A percentile compares a stretch with the other conserved stretches of the same genome.
Conservation (phyloP, 1,140 invertebrate species). For the Aleiodes sp. region DNA sequence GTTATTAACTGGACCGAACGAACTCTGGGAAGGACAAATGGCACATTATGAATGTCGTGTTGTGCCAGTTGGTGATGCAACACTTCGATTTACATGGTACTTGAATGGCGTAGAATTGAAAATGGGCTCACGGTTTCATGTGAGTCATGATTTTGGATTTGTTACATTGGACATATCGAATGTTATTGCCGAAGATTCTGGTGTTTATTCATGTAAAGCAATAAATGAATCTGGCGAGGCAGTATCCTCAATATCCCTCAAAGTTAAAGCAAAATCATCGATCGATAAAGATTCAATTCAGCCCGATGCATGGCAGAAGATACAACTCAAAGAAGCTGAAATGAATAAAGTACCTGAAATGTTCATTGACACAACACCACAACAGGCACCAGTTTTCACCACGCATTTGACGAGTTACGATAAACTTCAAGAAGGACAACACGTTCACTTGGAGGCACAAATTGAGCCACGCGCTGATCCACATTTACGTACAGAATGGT, state of each 20-base stretch:
- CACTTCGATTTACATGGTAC: constrained; percentile 92
- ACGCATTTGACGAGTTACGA: constrained; percentile 89
- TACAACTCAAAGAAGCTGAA: constrained; percentile 87
- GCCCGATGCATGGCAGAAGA: constrained; percentile 89
- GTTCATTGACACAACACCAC: constrained; percentile 82
- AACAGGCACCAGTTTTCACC: constrained; percentile 90
- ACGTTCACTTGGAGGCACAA: constrained; percentile 92
- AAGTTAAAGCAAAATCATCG: constrained; percentile 83
- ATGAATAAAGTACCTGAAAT: constrained; percentile 87
- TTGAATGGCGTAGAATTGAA: constrained; percentile 92
- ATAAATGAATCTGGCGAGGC: constrained; percentile 91
- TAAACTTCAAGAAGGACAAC: constrained; percentile 87
- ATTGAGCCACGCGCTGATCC: constrained; percentile 97
- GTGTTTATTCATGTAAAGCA: constrained; percentile 93
- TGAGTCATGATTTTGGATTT: constrained; percentile 93
- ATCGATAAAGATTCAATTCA: constrained; percentile 84
- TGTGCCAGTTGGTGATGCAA: constrained; percentile 93
- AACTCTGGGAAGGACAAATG: constrained; percentile 92
- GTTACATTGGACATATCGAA: constrained; percentile 91
- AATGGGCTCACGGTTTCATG: constrained; percentile 89
- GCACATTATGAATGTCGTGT: constrained; percentile 96
- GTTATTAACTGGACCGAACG: constrained; percentile 85
- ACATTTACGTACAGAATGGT: constrained; percentile 90
- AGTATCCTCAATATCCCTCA: constrained; percentile 87
- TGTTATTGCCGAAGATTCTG: constrained; percentile 89